Evolutionary conservation across 1,140 invertebrate species (phyloP), one percentile per base, ranked within the genome.

Genomic region (Papilio xuthus): DNA sequence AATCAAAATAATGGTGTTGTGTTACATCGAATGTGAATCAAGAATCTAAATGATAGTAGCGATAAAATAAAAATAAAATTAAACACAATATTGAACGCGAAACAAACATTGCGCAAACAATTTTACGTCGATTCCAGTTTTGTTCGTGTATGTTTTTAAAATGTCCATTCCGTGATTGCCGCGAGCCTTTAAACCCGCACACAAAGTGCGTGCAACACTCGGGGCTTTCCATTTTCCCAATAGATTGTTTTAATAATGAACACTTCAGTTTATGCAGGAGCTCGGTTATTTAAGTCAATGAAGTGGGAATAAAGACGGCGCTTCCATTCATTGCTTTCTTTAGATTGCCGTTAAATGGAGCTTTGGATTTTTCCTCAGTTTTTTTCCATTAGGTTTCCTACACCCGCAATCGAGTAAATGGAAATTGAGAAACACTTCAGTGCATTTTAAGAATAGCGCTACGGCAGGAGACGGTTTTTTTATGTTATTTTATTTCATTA

Each of bases 341-440:
- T 75, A 75, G 72, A 75, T 53, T 75, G 72, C 72, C 44, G 72
- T 56, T 75, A 75, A 75, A 75, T 56, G 72, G 72, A 75, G 72
- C 72, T 75, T 23, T 47, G 72, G 72, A 53, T 75, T 75, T 75
- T 75, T 75, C 26, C 26, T 18, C 44, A 53, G 44, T 32, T 75
- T 75, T 72, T 75, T 75, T 56, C 47, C 50, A 50, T 75, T 53
- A 75, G 72, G 23, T 75, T 75, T 75, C 50, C 72, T 75, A 47
- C 44, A 50, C 26, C 47, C 72, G 47, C 72, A 56, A 75, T 75
- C 72, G 44, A 47, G 42, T 75, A 75, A 75, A 75, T 75, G 72
- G 72, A 75, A 75, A 75, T 75, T 56, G 72, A 75, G 72, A 75
- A 75, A 75, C 72, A 75, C 72, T 75, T 75, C 72, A 56, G 47